Base-by-base conservation (phyloP, 2,113 vertebrate genomes). In the Asarcornis scutulata region DNA sequence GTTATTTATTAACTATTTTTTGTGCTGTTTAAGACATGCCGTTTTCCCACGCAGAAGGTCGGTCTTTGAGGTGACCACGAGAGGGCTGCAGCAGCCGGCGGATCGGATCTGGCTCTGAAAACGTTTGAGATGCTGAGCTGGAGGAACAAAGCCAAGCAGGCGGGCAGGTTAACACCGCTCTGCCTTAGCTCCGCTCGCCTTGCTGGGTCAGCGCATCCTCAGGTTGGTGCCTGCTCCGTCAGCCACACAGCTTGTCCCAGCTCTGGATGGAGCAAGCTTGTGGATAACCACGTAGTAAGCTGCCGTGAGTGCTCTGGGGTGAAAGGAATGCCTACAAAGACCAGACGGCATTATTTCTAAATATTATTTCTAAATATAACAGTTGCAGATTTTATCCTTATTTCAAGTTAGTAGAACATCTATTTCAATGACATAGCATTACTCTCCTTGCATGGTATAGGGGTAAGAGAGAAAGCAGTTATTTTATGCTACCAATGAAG, bases 41-140 rank as follows among this genome's bases (percentile, higher is more conserved):
- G 4, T 69, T 53, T 11, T 74, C 48, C 46, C 46, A 3, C 8
- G 0, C 6, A 13, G 52, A 13, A 18, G 27, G 13, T 55, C 1
- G 8, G 42, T 1, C 36, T 18, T 40, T 40, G 36, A 64, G 60
- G 40, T 26, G 55, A 56, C 96, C 97, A 96, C 89, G 5, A 97
- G 98, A 92, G 95, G 96, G 97, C 95, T 86, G 88, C 46, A 83
- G 83, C 91, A 82, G 48, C 68, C 86, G 91, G 84, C 1, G 0
- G 56, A 95, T 90, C 21, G 2, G 25, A 26, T 29, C 59, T 21
- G 8, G 46, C 12, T 88, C 88, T 83, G 46, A 4, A 18, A 69
- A 5, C 4, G 0, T 60, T 23, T 8, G 42, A 25, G 32, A 63
- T 7, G 72, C 86, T 40, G 82, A 69, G 68, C 75, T 75, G 77